Percentiles rank a stretch among this genome's conserved stretches.
Conservation (phyloP, 2,888 invertebrate genomes). For the Cephus nigrinus region DNA sequence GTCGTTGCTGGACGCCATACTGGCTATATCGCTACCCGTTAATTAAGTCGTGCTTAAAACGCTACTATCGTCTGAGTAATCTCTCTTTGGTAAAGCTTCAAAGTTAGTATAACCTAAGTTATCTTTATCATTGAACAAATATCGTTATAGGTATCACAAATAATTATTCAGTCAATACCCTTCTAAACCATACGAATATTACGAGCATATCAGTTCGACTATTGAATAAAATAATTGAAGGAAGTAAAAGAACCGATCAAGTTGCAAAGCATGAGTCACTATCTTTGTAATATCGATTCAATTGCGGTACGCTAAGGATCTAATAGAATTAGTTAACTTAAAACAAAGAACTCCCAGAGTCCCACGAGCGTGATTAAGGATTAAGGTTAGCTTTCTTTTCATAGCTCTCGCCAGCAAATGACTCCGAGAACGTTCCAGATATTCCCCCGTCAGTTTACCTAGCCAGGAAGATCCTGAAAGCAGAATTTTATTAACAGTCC, state of each 20-base stretch:
- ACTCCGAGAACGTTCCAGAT: not conserved
- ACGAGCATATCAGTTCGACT: not conserved
- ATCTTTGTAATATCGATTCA: too few relatives aligned
- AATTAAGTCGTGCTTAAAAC: not conserved
- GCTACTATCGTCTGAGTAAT: not conserved
- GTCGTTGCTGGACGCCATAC: not conserved
- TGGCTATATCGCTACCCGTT: not conserved
- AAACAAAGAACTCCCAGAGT: not conserved
- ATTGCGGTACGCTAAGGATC: not conserved
- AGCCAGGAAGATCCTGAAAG: not conserved
- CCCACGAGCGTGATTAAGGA: not conserved
- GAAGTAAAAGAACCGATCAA: too few relatives aligned
- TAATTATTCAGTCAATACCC: too few relatives aligned
- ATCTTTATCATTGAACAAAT: too few relatives aligned
- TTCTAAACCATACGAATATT: not conserved
- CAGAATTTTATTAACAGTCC: not conserved
- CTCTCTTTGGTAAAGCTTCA: not conserved
- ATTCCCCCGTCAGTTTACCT: not conserved
- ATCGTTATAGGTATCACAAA: too few relatives aligned
- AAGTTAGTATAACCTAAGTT: not conserved
- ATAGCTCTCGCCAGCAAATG: not conserved
- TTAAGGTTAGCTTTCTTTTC: not conserved
- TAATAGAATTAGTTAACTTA: not conserved
- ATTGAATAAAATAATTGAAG: not conserved
- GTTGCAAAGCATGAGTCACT: too few relatives aligned